phyloP scores from a whole-genome alignment of 2,888 invertebrate species.

The Caenorhabditis uteleia region DNA sequence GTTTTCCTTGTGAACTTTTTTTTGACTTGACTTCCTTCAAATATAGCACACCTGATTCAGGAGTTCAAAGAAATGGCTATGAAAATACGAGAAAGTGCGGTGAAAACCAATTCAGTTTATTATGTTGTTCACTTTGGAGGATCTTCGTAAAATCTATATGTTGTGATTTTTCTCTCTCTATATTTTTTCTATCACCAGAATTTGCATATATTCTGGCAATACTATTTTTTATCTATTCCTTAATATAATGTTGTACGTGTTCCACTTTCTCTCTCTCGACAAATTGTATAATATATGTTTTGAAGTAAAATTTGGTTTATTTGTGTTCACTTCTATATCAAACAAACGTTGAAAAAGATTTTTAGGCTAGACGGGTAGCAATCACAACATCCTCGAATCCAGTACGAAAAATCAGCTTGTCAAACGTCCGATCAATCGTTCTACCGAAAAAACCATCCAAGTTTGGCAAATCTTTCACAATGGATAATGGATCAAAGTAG shows the following conservation, averaged over 20 bases:
- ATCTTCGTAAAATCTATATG: neutral
- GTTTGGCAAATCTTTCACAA: slow-evolving; percentile 66
- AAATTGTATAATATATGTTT: no score
- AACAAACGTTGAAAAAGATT: slow-evolving; percentile 32
- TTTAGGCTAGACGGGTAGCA: slow-evolving; percentile 42
- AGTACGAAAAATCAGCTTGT: slow-evolving; percentile 65
- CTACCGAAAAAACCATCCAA: slow-evolving; percentile 61
- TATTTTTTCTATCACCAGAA: neutral
- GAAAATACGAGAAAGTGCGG: slow-evolving; percentile 17
- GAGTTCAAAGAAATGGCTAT: slow-evolving; percentile 33
- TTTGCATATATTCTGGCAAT: slow-evolving; percentile 2
- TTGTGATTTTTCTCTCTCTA: neutral
- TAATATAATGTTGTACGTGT: slow-evolving; percentile 17
- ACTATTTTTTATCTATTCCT: neutral
- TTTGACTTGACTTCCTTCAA: slow-evolving; percentile 1
- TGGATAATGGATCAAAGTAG: slow-evolving; percentile 56
- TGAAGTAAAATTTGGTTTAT: no score
- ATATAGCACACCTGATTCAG: slow-evolving; percentile 7
- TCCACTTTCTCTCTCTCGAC: no score
- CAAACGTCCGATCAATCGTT: slow-evolving; percentile 64
- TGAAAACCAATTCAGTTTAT: slow-evolving; percentile 21
- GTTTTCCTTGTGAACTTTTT: slow-evolving; percentile 1
- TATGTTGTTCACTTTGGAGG: slow-evolving; percentile 29
- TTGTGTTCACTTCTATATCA: no score
- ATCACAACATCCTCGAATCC: slow-evolving; percentile 31